Evolutionary conservation across 37 sponge, comb jelly and placozoan genomes (phyloP), one percentile per base, ranked within the genome.

Genomic region (Halichondria panicea): DNA sequence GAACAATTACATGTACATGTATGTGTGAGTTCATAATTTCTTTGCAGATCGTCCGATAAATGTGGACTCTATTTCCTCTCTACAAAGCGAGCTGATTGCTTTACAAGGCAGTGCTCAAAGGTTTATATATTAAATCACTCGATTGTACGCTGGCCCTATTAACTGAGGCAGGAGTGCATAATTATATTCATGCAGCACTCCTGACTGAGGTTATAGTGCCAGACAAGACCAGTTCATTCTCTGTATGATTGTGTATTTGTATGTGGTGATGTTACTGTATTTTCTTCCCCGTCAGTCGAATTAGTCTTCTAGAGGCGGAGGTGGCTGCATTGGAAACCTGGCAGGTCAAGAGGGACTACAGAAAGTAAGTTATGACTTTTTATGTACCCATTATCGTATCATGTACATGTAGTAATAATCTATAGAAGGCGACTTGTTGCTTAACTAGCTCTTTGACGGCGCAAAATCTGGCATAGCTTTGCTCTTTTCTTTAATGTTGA

Each of bases 311-410:
- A 38, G 86, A 84, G 81, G 72, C 82, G 1, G 91, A 90, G 48
- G 63, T 85, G 39, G 21, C 30, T 8, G 78, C 81, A 0, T 67
- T 90, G 45, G 81, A 71, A 41, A 84, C 72, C 55, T 81, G 86
- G 85, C 72, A 80, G 56, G 86, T 81, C n/a, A 81, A 75, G 70
- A 80, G 80, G 43, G 86, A 90, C 15, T 77, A 72, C 25, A 60
- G 57, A 36, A 81, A 87, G 87, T 79, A 30, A 57, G 84, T 52
- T 8, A 40, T n/a, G 22, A 13, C 15, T 18, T 48, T 18, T 48
- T 48, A 48, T 48, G 13, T 18, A 15, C 52, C 11, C 22, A 59
- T 59, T 22, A 7, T 30, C 44, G 24, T 3, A 3, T 19, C 3
- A 42, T 41, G 27, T 31, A 2, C 69, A 31, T 42, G 27, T n/a